Conservation (phyloP, 2,888 invertebrate genomes). For the Oeneis ivallda region DNA sequence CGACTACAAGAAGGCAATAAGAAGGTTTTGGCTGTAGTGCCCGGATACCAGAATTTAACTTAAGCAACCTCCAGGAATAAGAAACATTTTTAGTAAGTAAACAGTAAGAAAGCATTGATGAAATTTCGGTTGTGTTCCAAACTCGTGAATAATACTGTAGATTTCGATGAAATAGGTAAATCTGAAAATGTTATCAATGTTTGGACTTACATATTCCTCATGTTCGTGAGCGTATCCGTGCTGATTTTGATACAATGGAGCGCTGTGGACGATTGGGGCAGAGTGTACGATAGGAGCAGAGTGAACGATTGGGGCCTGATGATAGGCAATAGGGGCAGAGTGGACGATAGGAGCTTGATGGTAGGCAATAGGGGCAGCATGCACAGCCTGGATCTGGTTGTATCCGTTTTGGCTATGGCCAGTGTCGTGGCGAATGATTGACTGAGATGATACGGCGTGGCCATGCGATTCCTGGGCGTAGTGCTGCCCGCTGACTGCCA, state of each 20-base stretch:
- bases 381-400: conserved; percentile 27
- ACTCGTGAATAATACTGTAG: too few relatives aligned
- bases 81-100: too few relatives aligned
- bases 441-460: conserved; percentile 42
- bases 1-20: too few relatives aligned
- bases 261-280: conserved; percentile 34
- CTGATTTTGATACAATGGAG: conserved; percentile 40
- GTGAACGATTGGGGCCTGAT: conserved; percentile 45
- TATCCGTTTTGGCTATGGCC: conserved; percentile 35
- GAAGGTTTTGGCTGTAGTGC: too few relatives aligned
- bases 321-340: conserved; percentile 25
- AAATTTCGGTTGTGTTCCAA: too few relatives aligned
- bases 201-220: conserved; percentile 54
- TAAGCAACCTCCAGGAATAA: too few relatives aligned
- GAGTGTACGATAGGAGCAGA: conserved; percentile 15
- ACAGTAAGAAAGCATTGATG: too few relatives aligned
- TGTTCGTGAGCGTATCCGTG: conserved; percentile 44
- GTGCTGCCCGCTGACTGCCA: conserved; percentile 51
- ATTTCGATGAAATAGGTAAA: too few relatives aligned
- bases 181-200: not conserved
- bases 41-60: too few relatives aligned
- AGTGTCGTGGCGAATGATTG: conserved; percentile 41
- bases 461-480: conserved; percentile 40
- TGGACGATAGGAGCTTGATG: conserved; percentile 18
- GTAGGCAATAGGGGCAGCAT: conserved; percentile 23